Evolutionary conservation across 2,888 invertebrate species (phyloP).

Genomic region (Idaea straminata): DNA sequence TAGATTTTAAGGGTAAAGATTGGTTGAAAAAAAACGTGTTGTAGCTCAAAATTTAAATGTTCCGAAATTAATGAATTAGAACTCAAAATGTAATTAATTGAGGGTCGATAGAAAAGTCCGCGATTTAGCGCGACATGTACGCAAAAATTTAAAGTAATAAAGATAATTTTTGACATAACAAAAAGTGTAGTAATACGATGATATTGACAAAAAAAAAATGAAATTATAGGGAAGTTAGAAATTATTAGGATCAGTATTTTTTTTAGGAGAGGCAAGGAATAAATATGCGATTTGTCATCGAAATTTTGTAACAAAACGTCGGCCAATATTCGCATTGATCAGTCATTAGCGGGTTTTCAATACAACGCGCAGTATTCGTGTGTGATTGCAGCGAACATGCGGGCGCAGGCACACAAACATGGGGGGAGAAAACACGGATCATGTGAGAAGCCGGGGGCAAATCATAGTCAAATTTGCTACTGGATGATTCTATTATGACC

Average conservation of each 20-base stretch:
- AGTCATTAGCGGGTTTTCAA: constrained; percentile 39
- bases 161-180: too few relatives aligned
- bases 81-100: too few relatives aligned
- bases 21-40: too few relatives aligned
- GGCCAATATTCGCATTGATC: constrained; percentile 8
- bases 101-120: too few relatives aligned
- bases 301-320: not conserved
- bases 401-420: constrained; percentile 64
- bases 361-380: constrained; percentile 55
- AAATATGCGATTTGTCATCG: not conserved
- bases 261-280: not conserved
- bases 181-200: too few relatives aligned
- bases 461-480: constrained; percentile 18
- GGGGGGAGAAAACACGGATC: constrained; percentile 66
- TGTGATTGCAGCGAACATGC: constrained; percentile 59
- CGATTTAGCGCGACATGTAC: not conserved
- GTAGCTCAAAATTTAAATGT: too few relatives aligned
- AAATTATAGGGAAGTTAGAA: not conserved
- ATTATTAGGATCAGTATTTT: not conserved
- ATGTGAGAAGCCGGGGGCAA: constrained; percentile 58
- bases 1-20: too few relatives aligned
- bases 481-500: constrained; percentile 5
- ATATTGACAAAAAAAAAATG: too few relatives aligned
- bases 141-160: too few relatives aligned
- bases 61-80: too few relatives aligned